Base-by-base conservation (phyloP, 2,113 vertebrate species). In the Callopanchax toddi region DNA sequence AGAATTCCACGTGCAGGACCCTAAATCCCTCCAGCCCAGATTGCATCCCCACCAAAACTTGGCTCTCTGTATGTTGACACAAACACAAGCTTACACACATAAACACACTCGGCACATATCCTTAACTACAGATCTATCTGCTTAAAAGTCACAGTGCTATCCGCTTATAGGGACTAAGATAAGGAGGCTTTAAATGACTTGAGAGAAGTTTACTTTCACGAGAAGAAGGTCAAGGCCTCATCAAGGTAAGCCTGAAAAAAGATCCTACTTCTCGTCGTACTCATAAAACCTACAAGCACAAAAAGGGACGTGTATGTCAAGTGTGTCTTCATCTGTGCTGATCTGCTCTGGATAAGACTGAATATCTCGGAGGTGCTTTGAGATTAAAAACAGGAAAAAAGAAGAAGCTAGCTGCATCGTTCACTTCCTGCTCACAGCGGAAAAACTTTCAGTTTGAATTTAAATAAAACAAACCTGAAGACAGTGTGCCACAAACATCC, bases 61-160 rank as follows among this genome's bases (percentile, higher is more conserved):
- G 50, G 49, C 73, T 51, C 50, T 55, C 68, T 54, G 11, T 54
- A 62, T 23, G 12, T 39, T 49, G 61, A 68, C 56, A 53, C 51
- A 53, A 51, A 68, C 64, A 78, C 55, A 62, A 20, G 55, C 53
- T 68, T 64, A 70, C 46, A 26, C 23, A 74, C 59, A 60, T 26
- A 57, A 60, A 76, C 72, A 65, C 60, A 34, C 43, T 32, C 3
- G 1, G 39, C 40, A 25, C 56, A 74, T 66, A 70, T 79, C 53
- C 75, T 78, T 60, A 80, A 74, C 48, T 36, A 17, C 70, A 7
- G 65, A 58, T 46, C 54, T 63, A 82, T 85, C 67, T 79, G 40
- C 75, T 74, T 73, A 76, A 60, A 39, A 50, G 49, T 48, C 46
- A 21, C 22, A 56, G 50, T 1, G 13, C 11, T 68, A 67, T 79